Conservation (phyloP, 2,113 vertebrate species). For the Corythornis cristatus region DNA sequence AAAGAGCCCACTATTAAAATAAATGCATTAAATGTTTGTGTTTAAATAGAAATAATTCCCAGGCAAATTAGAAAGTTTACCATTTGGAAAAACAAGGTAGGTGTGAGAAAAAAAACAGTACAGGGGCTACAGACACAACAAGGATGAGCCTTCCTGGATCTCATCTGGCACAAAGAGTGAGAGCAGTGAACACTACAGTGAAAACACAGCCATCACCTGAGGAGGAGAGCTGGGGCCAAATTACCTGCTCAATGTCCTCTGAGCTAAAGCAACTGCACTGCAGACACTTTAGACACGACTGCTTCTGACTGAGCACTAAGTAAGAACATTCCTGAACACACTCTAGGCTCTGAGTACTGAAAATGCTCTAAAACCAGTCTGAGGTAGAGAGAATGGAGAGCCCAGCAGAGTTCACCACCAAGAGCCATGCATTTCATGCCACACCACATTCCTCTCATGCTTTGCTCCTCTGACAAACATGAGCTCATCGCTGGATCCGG, state of each 20-base stretch:
- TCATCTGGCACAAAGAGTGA: background rate
- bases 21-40: background rate
- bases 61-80: background rate
- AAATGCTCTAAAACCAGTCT: background rate
- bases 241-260: background rate
- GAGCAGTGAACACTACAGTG: background rate
- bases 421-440: background rate
- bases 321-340: background rate
- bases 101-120: background rate
- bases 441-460: constrained; percentile 25
- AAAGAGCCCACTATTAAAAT: background rate
- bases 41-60: background rate
- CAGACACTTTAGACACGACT: background rate
- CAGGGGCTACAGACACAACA: background rate
- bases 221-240: background rate
- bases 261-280: background rate
- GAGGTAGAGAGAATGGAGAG: background rate
- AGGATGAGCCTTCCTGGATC: background rate
- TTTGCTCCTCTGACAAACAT: constrained; percentile 39
- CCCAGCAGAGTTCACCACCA: background rate
- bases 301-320: background rate
- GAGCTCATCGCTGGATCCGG: constrained; percentile 55
- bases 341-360: background rate
- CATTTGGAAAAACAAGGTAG: background rate
- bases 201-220: background rate